Evolutionary conservation across 2,888 invertebrate genomes (phyloP), one percentile per base, ranked within the genome.

Genomic region (Thymelicus lineola): DNA sequence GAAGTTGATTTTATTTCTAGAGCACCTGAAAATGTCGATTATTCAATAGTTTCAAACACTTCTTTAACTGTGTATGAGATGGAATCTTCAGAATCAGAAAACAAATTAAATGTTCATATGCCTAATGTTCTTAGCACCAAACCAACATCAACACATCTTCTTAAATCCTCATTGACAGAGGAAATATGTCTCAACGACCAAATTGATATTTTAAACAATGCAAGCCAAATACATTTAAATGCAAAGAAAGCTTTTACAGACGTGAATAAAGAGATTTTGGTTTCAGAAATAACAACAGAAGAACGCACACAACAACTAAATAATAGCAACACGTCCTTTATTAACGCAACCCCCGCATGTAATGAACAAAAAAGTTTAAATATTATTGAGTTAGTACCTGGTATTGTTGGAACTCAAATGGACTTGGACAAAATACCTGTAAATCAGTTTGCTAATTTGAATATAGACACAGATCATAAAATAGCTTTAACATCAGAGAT

Each of bases 21-120:
- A 73, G 83, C 82, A 74, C 73, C 86, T 0, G 87, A 90, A 80
- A 80, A 75, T 71, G 92, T 95, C n/a, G 82, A 82, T 68, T 85
- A 94, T 35, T 90, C 89, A 1, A 89, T 95, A 70, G 93, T 95
- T 75, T 94, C 96, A 1, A 95, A 96, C 76, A 93, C 95, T 75
- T 92, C 96, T 68, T 75, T 97, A 64, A 93, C 95, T 73, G 84
- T 97, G 6, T 94, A 89, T 65, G 95, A 96, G 85, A 95, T 95
- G 0, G 95, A 96, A 79, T 84, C 90, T 0, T 91, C 95, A 46
- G 97, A 97, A 86, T 95, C 94, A 74, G 97, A 97, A 89, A 93
- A 92, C 36, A 85, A 90, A 42, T 86, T 97, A 17, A 79, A 82
- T 35, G 73, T 89, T 15, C 79, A 82, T 60, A 84, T 80, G 12